These are phyloP conservation scores for Larimichthys crocea DNA, from an alignment of 2,113 vertebrate species.

Conservation along the genomic window DNA sequence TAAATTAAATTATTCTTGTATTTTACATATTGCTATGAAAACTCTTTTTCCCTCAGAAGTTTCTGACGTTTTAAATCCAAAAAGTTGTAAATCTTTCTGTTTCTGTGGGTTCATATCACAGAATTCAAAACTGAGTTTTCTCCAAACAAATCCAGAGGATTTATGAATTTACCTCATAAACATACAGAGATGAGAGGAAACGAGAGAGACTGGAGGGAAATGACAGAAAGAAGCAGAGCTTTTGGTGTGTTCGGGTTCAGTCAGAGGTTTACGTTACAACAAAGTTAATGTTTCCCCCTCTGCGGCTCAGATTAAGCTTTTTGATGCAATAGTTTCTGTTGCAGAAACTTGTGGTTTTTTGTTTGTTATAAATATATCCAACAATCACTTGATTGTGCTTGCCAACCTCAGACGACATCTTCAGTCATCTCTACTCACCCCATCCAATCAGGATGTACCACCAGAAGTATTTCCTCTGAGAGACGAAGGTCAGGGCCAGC, in stretches of 20 bases:
- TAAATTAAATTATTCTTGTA: too few relatives aligned
- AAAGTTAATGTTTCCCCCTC: neutral
- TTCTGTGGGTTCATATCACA: too few relatives aligned
- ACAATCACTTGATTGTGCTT: neutral
- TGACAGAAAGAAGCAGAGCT: neutral
- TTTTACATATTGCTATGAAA: too few relatives aligned
- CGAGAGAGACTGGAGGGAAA: neutral
- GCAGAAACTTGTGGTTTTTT: too few relatives aligned
- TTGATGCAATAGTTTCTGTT: too few relatives aligned
- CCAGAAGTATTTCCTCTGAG: constrained; percentile 90
- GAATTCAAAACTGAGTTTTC: too few relatives aligned
- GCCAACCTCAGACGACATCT: neutral
- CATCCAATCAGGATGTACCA: constrained; percentile 91
- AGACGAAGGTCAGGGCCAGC: constrained; percentile 89
- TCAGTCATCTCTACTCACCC: constrained; percentile 82
- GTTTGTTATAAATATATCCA: neutral
- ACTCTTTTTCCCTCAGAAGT: too few relatives aligned
- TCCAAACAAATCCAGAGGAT: too few relatives aligned
- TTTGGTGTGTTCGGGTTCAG: neutral
- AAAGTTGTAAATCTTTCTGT: too few relatives aligned
- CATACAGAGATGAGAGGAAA: neutral
- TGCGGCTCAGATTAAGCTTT: neutral
- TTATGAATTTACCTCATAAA: neutral
- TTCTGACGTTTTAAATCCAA: too few relatives aligned
- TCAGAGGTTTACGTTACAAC: neutral